These are phyloP conservation scores for Acleris literana DNA, from an alignment of 2,888 invertebrate species.

Conservation along the genomic window DNA sequence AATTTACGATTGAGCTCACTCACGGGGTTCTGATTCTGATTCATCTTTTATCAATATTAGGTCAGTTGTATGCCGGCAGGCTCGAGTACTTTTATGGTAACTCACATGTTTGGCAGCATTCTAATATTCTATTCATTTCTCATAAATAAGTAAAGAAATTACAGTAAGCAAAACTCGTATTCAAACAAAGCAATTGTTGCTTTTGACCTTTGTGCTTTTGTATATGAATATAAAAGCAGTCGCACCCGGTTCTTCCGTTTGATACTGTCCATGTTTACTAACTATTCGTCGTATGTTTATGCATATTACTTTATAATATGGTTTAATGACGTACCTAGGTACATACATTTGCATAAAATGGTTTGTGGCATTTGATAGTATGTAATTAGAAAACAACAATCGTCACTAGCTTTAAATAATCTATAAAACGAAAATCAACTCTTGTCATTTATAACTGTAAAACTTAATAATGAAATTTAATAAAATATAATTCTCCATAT, in stretches of 20 bases:
- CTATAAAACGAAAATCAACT: not conserved
- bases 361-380: not conserved
- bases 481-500: too few species aligned
- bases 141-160: not conserved
- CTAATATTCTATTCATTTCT: too few species aligned
- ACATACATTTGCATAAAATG: slow-evolving; percentile 7
- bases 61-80: not conserved
- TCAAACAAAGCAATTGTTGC: slow-evolving; percentile 49
- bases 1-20: slow-evolving; percentile 50
- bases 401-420: not conserved
- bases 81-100: too few species aligned
- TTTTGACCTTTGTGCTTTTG: slow-evolving; percentile 56
- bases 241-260: slow-evolving; percentile 75
- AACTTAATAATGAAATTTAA: too few species aligned
- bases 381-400: too few species aligned
- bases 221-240: slow-evolving; percentile 67
- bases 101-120: too few species aligned
- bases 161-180: not conserved
- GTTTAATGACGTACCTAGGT: slow-evolving; percentile 35
- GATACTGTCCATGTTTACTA: slow-evolving; percentile 65
- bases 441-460: too few species aligned
- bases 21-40: slow-evolving; percentile 1
- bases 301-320: slow-evolving; percentile 48
- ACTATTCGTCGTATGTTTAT: slow-evolving; percentile 59
- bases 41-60: slow-evolving; percentile 7